Conservation (phyloP, 2,113 vertebrate species). For the Oryzias celebensis region DNA sequence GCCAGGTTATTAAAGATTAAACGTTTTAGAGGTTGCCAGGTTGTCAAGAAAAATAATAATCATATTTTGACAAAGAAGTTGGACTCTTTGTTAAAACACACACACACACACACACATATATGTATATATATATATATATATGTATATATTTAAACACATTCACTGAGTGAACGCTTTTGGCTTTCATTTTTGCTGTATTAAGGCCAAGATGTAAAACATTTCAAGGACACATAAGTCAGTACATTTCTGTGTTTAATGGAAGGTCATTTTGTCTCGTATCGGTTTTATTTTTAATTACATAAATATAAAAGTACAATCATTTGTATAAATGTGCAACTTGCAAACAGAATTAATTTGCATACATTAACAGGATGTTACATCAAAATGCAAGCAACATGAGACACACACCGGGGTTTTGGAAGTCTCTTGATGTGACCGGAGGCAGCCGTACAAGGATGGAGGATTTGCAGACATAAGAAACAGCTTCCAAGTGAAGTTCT, state of each 20-base stretch:
- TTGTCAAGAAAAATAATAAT: too few relatives aligned
- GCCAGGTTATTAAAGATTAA: too few relatives aligned
- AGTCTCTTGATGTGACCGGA: slow-evolving; percentile 9
- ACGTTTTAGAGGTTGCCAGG: too few relatives aligned
- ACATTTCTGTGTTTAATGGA: slow-evolving; percentile 64
- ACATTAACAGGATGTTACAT: slow-evolving; percentile 71
- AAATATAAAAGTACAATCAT: slow-evolving; percentile 85
- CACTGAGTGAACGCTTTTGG: too few relatives aligned
- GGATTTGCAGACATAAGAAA: slow-evolving; percentile 35
- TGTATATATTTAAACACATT: too few relatives aligned
- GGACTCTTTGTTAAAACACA: too few relatives aligned
- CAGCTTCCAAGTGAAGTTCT: slow-evolving; percentile 14
- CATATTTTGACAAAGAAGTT: too few relatives aligned
- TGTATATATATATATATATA: too few relatives aligned
- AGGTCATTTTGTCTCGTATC: slow-evolving; percentile 51
- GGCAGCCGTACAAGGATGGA: slow-evolving; percentile 29
- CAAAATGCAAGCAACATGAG: slow-evolving; percentile 73
- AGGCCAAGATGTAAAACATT: neutral
- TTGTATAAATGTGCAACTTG: slow-evolving; percentile 83
- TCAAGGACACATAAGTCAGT: slow-evolving; percentile 20
- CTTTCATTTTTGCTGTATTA: too few relatives aligned
- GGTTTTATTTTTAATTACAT: slow-evolving; percentile 70
- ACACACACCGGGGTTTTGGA: slow-evolving; percentile 33
- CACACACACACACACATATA: too few relatives aligned
- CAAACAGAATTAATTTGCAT: slow-evolving; percentile 76